Conservation (phyloP, 2,113 vertebrate species). For the Phalacrocorax carbo region DNA sequence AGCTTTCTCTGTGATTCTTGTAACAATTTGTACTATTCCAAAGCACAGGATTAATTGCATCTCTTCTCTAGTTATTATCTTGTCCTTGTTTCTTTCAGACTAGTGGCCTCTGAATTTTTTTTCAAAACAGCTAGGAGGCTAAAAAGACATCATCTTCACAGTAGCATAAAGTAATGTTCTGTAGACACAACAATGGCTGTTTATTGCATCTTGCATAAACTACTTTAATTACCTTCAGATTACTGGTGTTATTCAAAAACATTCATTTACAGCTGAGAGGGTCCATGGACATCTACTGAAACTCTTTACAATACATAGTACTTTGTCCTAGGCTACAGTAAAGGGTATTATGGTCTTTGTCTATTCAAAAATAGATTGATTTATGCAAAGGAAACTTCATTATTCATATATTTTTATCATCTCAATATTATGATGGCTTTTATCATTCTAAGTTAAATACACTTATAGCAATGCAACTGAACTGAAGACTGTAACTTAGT, state of each 20-base stretch:
- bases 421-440: background rate
- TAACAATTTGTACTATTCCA: slow-evolving; percentile 60
- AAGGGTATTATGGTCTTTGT: background rate
- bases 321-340: background rate
- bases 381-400: background rate
- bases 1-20: slow-evolving; percentile 47
- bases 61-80: slow-evolving; percentile 72
- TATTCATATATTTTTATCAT: background rate
- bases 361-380: background rate
- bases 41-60: slow-evolving; percentile 68
- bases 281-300: slow-evolving; percentile 34
- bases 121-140: slow-evolving; percentile 61
- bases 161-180: slow-evolving; percentile 62
- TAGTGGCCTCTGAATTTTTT: slow-evolving; percentile 64
- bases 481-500: background rate
- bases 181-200: slow-evolving; percentile 71
- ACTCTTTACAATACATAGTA: background rate
- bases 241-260: slow-evolving; percentile 68
- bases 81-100: slow-evolving; percentile 74
- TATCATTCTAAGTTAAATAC: background rate
- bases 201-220: slow-evolving; percentile 69
- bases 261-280: slow-evolving; percentile 58
- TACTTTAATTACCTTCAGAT: slow-evolving; percentile 76
- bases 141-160: slow-evolving; percentile 69
- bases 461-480: background rate